Base-by-base conservation (phyloP, 2,888 invertebrate species). In the Lycaena phlaeas region DNA sequence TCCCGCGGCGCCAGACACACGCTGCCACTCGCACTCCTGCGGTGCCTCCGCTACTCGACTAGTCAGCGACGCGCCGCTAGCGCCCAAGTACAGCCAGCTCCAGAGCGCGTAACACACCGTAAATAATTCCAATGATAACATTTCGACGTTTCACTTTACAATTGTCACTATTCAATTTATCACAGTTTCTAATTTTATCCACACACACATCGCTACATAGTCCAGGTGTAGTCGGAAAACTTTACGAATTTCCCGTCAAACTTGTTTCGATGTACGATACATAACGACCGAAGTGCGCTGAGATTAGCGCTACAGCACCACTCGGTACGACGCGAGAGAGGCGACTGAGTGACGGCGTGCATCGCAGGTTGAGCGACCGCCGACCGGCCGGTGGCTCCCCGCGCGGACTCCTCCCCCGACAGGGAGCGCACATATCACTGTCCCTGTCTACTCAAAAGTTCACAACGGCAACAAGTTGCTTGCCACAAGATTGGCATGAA, bases 1-100 rank as follows among this genome's bases (percentile, higher is more conserved):
- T 65, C 87, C 86, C 50, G 73, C 73, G 57, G 74, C 82, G 43
- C 78, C 78, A 41, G 84, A 82, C 60, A 84, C 84, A 44, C 85
- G 82, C 67, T 87, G 87, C 92, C 92, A 91, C 69, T 89, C 88
- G 77, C 92, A 92, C 69, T 90, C 91, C 69, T 87, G 88, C 50
- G 91, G 91, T 44, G 89, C 87, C 66, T 88, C 88, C 55, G 89
- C 88, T 62, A 85, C 81, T 49, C 86, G 78, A 52, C 78, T 79
- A 50, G 82, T 82, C 64, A 84, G 61, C 52, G 84, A 79, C 43
- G 81, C 76, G 53, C 79, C 73, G 62, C 72, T 54, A 58, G 71
- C 69, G 54, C 72, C 62, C 50, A 66, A 53, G 50, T 61, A 72
- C 64, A 71, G 60, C 71, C 77, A 78, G 59, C 72, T 79, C 66